Base-by-base conservation (phyloP, 2,797 vertebrate genomes). In the Melanotaenia boesemani region DNA sequence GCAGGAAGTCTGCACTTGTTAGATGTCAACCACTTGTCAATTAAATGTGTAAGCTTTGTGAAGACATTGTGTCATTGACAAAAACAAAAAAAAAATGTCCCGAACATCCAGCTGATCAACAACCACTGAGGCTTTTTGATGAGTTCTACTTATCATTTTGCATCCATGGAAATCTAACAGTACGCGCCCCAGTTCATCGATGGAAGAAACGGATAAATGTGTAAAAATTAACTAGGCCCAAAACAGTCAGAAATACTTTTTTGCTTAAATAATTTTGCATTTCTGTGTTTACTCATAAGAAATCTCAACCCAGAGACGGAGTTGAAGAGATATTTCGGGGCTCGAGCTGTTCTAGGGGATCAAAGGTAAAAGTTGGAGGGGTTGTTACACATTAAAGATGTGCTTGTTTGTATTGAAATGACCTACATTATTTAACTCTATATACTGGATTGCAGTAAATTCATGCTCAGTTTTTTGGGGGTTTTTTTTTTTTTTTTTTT, bases 251-350 rank as follows among this genome's bases (percentile, higher is more conserved):
- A 37, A 10, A 37, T 37, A 12, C 32, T 34, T 34, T 34, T 37
- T 37, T 37, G 36, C 36, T 10, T 8, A 50, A 50, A 50, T 20
- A 0, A 67, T n/a, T 28, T 7, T 67, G 0, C 4, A 54, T 74
- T 62, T 61, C 2, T 86, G 0, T 83, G 32, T 77, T 72, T 46
- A 63, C 63, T 79, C 6, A 65, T 66, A 70, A 99, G 98, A 84
- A 98, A 98, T 93, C 89, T 99, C 88, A 99, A 99, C 90, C 95
- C 97, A 72, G 98, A 99, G 84, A 99, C 97, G 0, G 98, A 99
- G 87, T 89, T 99, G 85, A 99, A 98, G 89, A 96, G 96, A 88
- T 98, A 97, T 83, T 99, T 99, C 52, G 98, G 98, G 37, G 97
- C 96, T 72, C 96, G 97, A 12, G 97, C 98, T 3, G 95, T 99